Evolutionary conservation across 2,113 vertebrate species (phyloP), one percentile per base, ranked within the genome.

Genomic region (Cheilinus undulatus): DNA sequence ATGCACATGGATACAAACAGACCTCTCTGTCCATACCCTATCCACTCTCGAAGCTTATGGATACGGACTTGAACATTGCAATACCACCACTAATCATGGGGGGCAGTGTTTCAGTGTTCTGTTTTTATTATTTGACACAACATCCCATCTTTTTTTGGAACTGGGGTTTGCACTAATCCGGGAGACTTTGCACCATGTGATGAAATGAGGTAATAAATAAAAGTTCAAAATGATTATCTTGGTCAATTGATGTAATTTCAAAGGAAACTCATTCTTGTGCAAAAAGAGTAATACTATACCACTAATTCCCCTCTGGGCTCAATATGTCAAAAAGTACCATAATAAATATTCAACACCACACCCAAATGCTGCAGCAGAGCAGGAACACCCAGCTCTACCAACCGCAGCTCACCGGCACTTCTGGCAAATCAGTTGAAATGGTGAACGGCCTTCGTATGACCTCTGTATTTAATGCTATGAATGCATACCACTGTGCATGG

Each of bases 331-430:
- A 68, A 82, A 69, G 56, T 73, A 49, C 61, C 50, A 42, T 56
- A 45, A 51, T 51, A 85, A 85, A 73, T 76, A 80, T 67, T 76
- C 76, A 51, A 11, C 69, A 42, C 67, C 80, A 45, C 78, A 61
- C 78, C 82, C 78, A 64, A 79, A 83, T 15, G 15, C 62, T 51
- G 43, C 61, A 43, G 58, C 72, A 28, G 67, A 76, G 52, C 50
- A 36, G 73, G 59, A 82, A 72, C 60, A 61, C 69, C 60, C 51
- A 0, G 23, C 65, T 49, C 49, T 38, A 40, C 76, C 49, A 70
- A 65, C 83, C 34, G 2, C 82, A 67, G 58, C 72, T 89, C 85
- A 85, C 83, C 89, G 87, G 78, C 58, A 66, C 70, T 61, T 65
- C 59, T 87, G 83, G 76, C 59, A 68, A 77, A 75, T 85, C 66